A percentile compares a stretch with the other conserved stretches of the same genome.
phyloP scores from a whole-genome alignment of 2,113 vertebrate species.

The Ptilorrhoa leucosticta region DNA sequence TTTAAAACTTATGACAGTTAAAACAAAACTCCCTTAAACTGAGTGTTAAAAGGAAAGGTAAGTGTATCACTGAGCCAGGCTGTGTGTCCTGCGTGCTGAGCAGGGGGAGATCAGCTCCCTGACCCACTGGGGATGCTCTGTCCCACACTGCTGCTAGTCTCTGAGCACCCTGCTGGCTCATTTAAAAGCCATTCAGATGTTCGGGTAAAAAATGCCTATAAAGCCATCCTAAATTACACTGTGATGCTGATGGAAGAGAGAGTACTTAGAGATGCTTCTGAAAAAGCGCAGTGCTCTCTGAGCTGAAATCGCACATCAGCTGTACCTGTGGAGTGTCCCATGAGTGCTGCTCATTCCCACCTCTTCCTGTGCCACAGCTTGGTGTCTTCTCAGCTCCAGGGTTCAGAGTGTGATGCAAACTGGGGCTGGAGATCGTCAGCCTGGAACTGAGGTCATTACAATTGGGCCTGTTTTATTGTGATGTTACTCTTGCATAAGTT shows the following conservation, averaged over 20 bases:
- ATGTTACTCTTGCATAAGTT: not conserved
- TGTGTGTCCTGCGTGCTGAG: not conserved
- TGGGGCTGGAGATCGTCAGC: not conserved
- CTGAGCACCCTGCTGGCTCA: not conserved
- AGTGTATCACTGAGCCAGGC: rapidly evolving
- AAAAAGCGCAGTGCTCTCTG: not conserved
- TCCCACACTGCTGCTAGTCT: not conserved
- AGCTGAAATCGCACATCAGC: not conserved
- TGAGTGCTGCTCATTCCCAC: not conserved
- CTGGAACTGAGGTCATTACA: not conserved
- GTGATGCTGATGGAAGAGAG: not conserved
- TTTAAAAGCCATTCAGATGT: not conserved
- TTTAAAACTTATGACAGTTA: not conserved
- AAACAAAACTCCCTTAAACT: not conserved
- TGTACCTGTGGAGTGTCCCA: not conserved
- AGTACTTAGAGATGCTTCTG: not conserved
- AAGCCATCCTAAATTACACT: not conserved
- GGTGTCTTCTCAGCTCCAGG: not conserved
- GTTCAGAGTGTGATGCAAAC: not conserved
- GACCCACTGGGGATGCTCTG: not conserved
- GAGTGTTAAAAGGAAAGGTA: not conserved
- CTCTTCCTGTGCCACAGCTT: not conserved
- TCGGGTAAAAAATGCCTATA: not conserved
- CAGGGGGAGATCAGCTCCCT: not conserved
- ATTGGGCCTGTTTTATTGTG: not conserved